Conservation (phyloP, 2,797 vertebrate species). For the Notamacropus eugenii region DNA sequence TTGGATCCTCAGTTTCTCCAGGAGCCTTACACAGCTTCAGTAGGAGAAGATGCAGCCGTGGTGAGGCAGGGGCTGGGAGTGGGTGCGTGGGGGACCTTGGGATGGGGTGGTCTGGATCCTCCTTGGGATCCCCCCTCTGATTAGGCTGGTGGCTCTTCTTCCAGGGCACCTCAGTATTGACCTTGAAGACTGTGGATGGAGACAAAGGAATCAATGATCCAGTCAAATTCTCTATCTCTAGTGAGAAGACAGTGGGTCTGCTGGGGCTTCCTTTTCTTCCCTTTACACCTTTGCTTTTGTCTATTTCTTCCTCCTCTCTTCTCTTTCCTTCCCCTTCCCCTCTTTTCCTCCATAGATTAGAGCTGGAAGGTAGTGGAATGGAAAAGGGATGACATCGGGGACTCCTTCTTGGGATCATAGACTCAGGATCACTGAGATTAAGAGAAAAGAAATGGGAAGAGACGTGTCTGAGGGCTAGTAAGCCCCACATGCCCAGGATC, state of each 20-base stretch:
- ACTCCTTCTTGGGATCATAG: not conserved
- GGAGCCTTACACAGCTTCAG: slow-evolving; percentile 80
- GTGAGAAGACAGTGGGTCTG: slow-evolving; percentile 83
- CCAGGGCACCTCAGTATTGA: slow-evolving; percentile 86
- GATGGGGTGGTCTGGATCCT: not conserved
- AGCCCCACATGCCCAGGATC: not conserved
- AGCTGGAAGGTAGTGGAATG: not conserved
- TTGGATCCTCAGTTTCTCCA: slow-evolving; percentile 89
- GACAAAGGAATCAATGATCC: slow-evolving; percentile 89
- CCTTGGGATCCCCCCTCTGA: not conserved
- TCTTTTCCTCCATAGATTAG: not conserved
- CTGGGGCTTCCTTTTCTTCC: not conserved
- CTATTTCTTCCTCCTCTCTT: not conserved
- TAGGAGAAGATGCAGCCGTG: slow-evolving; percentile 85
- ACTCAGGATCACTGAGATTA: not conserved
- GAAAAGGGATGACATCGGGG: not conserved
- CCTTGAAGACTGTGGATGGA: slow-evolving; percentile 88
- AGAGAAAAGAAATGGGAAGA: not conserved
- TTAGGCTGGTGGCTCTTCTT: not conserved
- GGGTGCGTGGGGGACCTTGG: accelerated
- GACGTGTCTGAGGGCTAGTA: not conserved
- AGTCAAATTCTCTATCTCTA: slow-evolving; percentile 87
- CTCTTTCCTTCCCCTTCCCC: not conserved
- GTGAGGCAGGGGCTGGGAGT: slow-evolving; percentile 80
- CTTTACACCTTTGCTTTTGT: not conserved